These are phyloP conservation scores for Sprattus sprattus DNA, from an alignment of 2,113 vertebrate species.

Conservation along the genomic window DNA sequence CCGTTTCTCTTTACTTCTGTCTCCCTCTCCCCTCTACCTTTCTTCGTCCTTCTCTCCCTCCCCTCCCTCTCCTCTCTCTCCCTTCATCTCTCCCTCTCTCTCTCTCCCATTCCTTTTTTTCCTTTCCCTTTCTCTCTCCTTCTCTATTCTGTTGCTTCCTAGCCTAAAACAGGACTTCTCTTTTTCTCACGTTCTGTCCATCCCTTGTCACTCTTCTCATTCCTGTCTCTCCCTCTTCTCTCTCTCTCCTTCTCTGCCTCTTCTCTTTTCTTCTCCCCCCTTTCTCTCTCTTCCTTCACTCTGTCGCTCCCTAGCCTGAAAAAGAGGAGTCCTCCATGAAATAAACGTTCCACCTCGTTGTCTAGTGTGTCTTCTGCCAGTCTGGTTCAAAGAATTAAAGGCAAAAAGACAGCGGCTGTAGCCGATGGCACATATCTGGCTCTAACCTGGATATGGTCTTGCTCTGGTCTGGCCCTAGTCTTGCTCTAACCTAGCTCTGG, in stretches of 20 bases:
- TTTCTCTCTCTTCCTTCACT: background rate
- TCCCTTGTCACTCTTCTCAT: background rate
- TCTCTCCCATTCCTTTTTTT: no score
- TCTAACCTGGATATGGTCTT: background rate
- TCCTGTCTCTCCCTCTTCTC: no score
- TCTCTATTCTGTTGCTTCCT: background rate
- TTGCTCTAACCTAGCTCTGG: background rate
- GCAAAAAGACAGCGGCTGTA: background rate
- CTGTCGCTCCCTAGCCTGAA: no score
- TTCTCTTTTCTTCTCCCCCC: background rate
- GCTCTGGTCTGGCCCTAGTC: background rate
- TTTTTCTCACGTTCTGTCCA: background rate
- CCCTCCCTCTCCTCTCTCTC: background rate
- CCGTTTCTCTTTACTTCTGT: background rate
- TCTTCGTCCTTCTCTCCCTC: no score
- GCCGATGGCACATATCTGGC: background rate
- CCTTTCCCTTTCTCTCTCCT: no score
- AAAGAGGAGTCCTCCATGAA: background rate
- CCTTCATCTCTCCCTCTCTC: background rate
- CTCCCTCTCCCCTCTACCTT: no score
- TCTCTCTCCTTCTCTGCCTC: no score
- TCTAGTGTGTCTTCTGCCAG: background rate
- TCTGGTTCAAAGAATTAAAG: background rate
- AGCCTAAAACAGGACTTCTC: no score
- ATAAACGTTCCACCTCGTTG: background rate